Conservation (phyloP, 2,888 invertebrate species). For the Tridacna crocea region DNA sequence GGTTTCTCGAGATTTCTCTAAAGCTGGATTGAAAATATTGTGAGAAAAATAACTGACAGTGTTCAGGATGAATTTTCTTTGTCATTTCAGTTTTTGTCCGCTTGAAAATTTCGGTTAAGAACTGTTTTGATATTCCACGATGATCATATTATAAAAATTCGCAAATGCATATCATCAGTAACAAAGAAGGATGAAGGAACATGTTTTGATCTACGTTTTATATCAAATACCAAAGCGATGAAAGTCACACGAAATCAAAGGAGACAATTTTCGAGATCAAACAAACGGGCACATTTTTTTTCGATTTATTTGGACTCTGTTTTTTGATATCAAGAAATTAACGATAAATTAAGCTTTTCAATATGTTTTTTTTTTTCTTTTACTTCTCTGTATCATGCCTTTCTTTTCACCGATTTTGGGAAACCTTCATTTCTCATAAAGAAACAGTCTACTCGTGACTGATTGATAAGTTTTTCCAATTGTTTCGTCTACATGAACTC, state of each 20-base stretch:
- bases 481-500: too few relatives aligned
- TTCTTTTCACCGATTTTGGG: background rate
- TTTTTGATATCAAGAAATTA: constrained; percentile 22
- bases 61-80: too few relatives aligned
- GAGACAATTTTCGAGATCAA: constrained; percentile 27
- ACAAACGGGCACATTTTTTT: constrained; percentile 15
- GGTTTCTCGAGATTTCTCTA: too few relatives aligned
- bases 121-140: too few relatives aligned
- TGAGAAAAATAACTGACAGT: too few relatives aligned
- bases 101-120: too few relatives aligned
- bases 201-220: constrained; percentile 50
- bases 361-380: background rate
- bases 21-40: too few relatives aligned
- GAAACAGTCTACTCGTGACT: too few relatives aligned
- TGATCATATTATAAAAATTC: background rate
- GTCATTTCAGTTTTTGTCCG: too few relatives aligned
- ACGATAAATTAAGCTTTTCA: constrained; percentile 20
- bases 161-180: background rate
- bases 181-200: background rate
- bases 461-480: too few relatives aligned
- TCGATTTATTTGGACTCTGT: constrained; percentile 25
- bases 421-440: too few relatives aligned
- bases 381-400: background rate
- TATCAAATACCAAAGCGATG: constrained; percentile 44
- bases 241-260: constrained; percentile 30